A percentile compares a stretch with the other conserved stretches of the same genome.
These are phyloP conservation scores for Forbesichthys papilliferus DNA, from an alignment of 2,113 vertebrate genomes.

Conservation along the genomic window DNA sequence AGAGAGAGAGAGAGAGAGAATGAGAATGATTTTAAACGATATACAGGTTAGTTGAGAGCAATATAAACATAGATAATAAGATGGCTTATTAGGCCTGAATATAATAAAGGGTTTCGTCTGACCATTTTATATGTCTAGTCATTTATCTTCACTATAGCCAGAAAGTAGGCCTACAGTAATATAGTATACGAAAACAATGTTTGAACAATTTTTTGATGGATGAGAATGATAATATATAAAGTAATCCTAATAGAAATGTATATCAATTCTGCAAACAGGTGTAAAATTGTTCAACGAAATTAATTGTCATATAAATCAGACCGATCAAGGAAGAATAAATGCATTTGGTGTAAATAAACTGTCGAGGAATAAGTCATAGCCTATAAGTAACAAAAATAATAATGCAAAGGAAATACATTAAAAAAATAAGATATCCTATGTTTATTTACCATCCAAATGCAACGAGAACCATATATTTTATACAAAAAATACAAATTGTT, in stretches of 20 bases:
- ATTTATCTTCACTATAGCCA: no score
- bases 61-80: no score
- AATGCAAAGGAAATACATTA: constrained; percentile 20
- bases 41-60: background rate
- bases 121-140: no score
- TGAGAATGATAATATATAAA: no score
- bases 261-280: background rate
- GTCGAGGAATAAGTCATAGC: background rate
- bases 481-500: background rate
- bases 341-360: background rate
- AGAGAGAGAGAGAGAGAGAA: background rate
- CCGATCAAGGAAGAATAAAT: background rate
- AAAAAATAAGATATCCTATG: constrained; percentile 12
- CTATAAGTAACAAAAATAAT: constrained; percentile 2
- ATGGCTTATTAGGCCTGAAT: no score
- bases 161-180: no score
- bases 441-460: constrained; percentile 12
- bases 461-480: background rate
- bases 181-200: no score
- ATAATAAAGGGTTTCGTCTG: no score
- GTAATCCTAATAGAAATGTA: no score
- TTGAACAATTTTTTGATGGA: no score
- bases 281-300: background rate
- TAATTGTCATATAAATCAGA: background rate
- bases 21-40: background rate